Percentiles rank a stretch among this genome's conserved stretches.
Evolutionary conservation across 2,113 vertebrate genomes (phyloP).

Genomic region (Platanista minor): DNA sequence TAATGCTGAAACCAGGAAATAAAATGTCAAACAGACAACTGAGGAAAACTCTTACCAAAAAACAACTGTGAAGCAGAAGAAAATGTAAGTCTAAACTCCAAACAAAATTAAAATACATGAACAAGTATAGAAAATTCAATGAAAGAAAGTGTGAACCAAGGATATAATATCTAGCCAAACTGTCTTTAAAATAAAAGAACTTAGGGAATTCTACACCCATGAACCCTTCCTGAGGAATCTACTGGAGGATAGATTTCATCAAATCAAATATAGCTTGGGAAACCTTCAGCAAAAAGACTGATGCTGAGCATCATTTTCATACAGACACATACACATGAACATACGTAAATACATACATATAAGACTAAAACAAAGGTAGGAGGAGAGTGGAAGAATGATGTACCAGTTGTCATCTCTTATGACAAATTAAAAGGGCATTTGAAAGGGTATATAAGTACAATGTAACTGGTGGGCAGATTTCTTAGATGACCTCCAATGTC

Average conservation of each 20-base stretch:
- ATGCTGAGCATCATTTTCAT: not conserved
- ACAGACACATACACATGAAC: not conserved
- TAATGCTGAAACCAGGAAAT: not conserved
- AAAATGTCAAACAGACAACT: not conserved
- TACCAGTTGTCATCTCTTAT: not conserved
- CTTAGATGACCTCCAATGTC: not conserved
- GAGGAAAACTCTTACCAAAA: not conserved
- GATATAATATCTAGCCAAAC: not conserved
- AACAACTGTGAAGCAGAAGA: not conserved
- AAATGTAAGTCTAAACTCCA: not conserved
- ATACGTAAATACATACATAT: not conserved
- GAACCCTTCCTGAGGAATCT: not conserved
- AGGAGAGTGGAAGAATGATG: not conserved
- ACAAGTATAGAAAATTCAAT: not conserved
- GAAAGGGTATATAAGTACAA: not conserved
- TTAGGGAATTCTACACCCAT: not conserved
- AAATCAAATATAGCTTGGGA: not conserved
- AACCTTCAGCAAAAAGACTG: not conserved
- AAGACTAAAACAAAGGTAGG: not conserved
- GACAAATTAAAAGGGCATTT: not conserved
- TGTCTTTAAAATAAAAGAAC: not conserved
- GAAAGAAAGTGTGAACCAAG: not conserved
- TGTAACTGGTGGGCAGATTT: not conserved
- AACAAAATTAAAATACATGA: not conserved
- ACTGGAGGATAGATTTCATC: not conserved